phyloP scores from a whole-genome alignment of 35 echinoderm and acorn worm genomes.

The Heliocidaris tuberculata region DNA sequence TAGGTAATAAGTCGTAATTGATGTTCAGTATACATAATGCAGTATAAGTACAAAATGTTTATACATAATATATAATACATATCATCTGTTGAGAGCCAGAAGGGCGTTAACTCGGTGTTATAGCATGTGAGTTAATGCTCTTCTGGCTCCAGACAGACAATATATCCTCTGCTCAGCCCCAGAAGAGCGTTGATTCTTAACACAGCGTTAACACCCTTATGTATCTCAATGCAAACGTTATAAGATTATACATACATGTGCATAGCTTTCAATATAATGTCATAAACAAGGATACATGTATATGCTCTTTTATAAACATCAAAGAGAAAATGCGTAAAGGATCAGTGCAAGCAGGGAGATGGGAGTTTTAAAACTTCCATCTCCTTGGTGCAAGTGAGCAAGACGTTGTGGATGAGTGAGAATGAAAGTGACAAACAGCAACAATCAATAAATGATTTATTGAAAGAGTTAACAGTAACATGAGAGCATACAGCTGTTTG shows the following conservation, averaged over 20 bases:
- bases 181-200: no score
- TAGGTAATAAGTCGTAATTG: neutral
- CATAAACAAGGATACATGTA: neutral
- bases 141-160: no score
- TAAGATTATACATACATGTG: neutral
- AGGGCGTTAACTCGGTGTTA: no score
- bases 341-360: no score
- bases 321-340: neutral
- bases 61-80: no score
- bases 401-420: neutral
- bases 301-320: neutral
- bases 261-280: neutral
- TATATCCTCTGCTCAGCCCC: no score
- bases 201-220: no score
- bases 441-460: neutral
- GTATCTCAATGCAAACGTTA: neutral
- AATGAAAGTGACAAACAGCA: neutral
- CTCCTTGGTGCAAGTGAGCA: no score
- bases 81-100: no score
- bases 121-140: no score
- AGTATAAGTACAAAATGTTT: neutral
- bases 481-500: neutral
- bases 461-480: neutral
- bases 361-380: no score
- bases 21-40: neutral